Evolutionary conservation across 2,888 invertebrate genomes (phyloP), one percentile per base, ranked within the genome.

Genomic region (Protodeltote pygarga): DNA sequence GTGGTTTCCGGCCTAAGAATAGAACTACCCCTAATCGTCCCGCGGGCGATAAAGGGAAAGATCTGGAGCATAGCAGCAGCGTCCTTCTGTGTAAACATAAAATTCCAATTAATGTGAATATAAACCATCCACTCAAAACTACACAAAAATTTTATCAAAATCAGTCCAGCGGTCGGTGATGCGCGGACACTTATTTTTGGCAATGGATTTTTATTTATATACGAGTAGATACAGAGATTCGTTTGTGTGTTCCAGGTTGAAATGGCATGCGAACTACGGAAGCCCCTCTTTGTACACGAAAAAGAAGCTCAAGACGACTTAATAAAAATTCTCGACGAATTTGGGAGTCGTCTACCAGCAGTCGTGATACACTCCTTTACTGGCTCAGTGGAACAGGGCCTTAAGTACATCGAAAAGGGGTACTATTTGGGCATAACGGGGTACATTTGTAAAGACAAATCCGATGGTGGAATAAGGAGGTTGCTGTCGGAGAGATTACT

Each of bases 291-390:
- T 76, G 94, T 98, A 31, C 98, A 98, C 84, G 98, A 98, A 87
- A 94, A 98, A 82, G 97, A 97, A 69, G 98, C 98, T 10, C 97
- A 97, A 75, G 94, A 95, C 11, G 98, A 98, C 83, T 93, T 98
- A 70, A 89, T 97, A 63, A 94, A 94, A 77, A 96, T 98, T 46
- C 78, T 92, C 10, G 88, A 87, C n/a, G 89, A 87, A 49, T 88
- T 83, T 65, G 77, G 76, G 5, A 73, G 46, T 59, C 77, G 90
- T 6, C 85, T 97, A 35, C 97, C 98, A n/a, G 94, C 97, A 5
- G 95, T 97, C 46, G 94, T 98, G 28, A 94, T 98, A 50, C 97
- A 98, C 83, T 98, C 98, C 55, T 98, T 98, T 87, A 97, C 97
- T 35, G 98, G 98, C 16, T 95, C 96, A 17, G 95, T 95, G 2